Evolutionary conservation across 2,888 invertebrate species (phyloP), one percentile per base, ranked within the genome.

Genomic region (Electrophaes corylata): DNA sequence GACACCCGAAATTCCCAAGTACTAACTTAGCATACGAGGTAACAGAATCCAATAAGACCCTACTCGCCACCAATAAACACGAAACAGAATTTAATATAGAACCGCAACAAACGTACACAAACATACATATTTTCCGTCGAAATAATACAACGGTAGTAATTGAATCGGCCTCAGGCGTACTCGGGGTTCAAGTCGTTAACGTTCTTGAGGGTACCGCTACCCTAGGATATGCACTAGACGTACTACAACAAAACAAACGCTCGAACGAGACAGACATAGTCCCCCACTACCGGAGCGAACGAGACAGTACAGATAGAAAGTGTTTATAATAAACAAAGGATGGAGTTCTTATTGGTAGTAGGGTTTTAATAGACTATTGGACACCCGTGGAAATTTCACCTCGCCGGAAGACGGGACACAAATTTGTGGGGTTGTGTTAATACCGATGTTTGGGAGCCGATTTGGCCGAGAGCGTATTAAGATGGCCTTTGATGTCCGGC

Each of bases 311-410:
- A 61, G 78, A 81, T 84, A 75, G 86, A 86, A 89, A 87, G 87
- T 89, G 90, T 91, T 90, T 90, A 91, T 90, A 86, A 89, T 90
- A 90, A 90, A 88, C 90, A 90, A 88, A 88, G 90, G 87, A 88
- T 87, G 83, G 79, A 85, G 88, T 67, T 86, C 87, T 89, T 88
- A 89, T 89, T 89, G 90, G 88, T 87, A 86, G 85, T 66, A 66
- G 62, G 62, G 66, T 64, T 66, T 65, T 66, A 66, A 66, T 66
- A 66, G 66, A 62, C 87, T 86, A 87, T 88, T 83, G 88, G 88
- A 78, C 76, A 73, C 73, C 79, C 76, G 77, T 78, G 73, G 81
- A 79, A 80, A 77, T 80, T 78, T 79, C 69, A 73, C 81, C 79
- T 76, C 66, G 72, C 79, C 75, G 74, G 70, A 80, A 81, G 80